Conservation (phyloP, 2,888 invertebrate genomes). For the Drosophila buzzatii region DNA sequence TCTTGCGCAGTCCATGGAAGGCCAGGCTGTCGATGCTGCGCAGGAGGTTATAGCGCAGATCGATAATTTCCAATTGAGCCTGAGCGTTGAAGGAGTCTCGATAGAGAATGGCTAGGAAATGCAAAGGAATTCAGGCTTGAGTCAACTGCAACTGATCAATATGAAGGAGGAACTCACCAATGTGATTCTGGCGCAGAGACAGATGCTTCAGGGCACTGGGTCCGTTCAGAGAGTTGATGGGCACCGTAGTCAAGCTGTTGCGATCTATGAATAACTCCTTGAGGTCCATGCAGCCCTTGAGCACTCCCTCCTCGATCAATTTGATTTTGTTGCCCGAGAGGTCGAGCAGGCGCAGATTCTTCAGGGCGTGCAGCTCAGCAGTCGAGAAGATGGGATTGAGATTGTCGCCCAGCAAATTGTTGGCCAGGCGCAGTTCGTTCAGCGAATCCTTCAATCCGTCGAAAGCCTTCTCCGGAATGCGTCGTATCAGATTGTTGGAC, state of each 20-base stretch:
- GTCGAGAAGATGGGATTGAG: conserved; percentile 96
- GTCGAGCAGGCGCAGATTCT: conserved; percentile 90
- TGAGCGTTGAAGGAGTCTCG: conserved; percentile 90
- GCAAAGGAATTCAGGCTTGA: neutral
- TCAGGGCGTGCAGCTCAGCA: conserved; percentile 92
- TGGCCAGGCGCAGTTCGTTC: conserved; percentile 89
- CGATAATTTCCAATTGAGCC: conserved; percentile 90
- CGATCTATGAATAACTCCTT: conserved; percentile 92
- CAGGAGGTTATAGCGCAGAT: conserved; percentile 92
- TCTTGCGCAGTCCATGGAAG: conserved; percentile 89
- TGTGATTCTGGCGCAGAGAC: conserved; percentile 92
- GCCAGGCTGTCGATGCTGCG: conserved; percentile 91
- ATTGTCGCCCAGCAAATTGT: conserved; percentile 95
- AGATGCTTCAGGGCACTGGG: conserved; percentile 90
- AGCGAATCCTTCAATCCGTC: conserved; percentile 89
- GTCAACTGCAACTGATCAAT: neutral
- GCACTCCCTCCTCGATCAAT: conserved; percentile 93
- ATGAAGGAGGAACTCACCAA: conserved; percentile 86
- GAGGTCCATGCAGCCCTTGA: conserved; percentile 92
- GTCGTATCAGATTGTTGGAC: conserved; percentile 92
- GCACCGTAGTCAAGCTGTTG: conserved; percentile 91
- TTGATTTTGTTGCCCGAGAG: conserved; percentile 92
- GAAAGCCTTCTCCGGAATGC: conserved; percentile 91
- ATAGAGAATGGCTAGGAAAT: conserved; percentile 87
- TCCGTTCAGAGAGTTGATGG: conserved; percentile 92